phyloP scores from a whole-genome alignment of 1,140 invertebrate genomes.

The Zaprionus nigranus region DNA sequence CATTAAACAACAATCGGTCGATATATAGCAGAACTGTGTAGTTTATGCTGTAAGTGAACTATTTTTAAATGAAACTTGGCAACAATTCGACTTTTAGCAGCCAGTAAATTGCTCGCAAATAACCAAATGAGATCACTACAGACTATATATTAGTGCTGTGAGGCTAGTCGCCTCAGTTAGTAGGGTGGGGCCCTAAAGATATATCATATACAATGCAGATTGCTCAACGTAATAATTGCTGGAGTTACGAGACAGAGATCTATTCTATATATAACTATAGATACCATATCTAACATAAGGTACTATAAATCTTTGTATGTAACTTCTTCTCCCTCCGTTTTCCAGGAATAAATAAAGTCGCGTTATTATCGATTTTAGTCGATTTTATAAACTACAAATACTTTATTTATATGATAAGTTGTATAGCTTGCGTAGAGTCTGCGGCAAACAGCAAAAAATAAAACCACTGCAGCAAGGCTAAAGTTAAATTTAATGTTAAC shows the following conservation, averaged over 20 bases:
- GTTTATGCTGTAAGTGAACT: slow-evolving; percentile 4
- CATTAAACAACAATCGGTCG: not conserved
- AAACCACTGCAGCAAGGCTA: slow-evolving; percentile 45
- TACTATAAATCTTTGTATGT: not conserved
- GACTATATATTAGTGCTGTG: slow-evolving; percentile 1
- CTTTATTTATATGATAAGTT: slow-evolving; percentile 75
- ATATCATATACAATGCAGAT: too few relatives aligned
- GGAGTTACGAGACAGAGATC: too few relatives aligned
- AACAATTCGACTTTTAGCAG: slow-evolving; percentile 7
- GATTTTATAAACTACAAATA: slow-evolving; percentile 72
- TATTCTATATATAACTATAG: too few relatives aligned
- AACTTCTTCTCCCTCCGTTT: not conserved
- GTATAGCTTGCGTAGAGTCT: slow-evolving; percentile 65
- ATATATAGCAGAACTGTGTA: not conserved
- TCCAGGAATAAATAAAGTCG: not conserved
- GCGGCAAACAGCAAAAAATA: slow-evolving; percentile 41
- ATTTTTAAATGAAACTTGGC: slow-evolving; percentile 29
- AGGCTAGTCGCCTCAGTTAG: not conserved
- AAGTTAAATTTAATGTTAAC: slow-evolving; percentile 45
- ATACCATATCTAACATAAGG: too few relatives aligned
- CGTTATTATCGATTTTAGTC: not conserved
- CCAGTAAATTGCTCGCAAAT: slow-evolving; percentile 4
- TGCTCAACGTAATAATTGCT: too few relatives aligned
- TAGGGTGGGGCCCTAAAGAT: too few relatives aligned
- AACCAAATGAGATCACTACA: slow-evolving; percentile 15